Percentiles rank a stretch among this genome's conserved stretches.
Conservation (phyloP, 92 coral and sea anemone species). For the Heliopora coerulea region DNA sequence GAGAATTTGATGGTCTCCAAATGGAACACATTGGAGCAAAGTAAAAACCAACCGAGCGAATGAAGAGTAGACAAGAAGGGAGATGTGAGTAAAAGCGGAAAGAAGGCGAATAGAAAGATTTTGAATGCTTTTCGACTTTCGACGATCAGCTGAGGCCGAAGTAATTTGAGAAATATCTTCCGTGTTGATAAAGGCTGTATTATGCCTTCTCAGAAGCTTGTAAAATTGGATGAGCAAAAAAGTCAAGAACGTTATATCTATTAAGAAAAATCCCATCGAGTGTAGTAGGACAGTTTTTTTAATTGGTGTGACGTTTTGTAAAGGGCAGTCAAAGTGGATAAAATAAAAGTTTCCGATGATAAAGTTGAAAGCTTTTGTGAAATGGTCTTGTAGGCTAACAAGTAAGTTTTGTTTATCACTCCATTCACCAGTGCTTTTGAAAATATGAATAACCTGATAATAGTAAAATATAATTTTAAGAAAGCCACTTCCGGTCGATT, state of each 20-base stretch:
- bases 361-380: not conserved
- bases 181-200: too few species aligned
- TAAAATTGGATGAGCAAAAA: too few species aligned
- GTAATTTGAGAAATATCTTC: not conserved
- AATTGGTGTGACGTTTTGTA: not conserved
- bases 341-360: not conserved
- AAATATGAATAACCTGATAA: slow-evolving; percentile 9
- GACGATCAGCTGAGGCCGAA: not conserved
- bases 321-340: slow-evolving; percentile 2
- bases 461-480: slow-evolving; percentile 12
- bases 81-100: slow-evolving; percentile 5
- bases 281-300: slow-evolving; percentile 2
- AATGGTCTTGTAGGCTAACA: not conserved
- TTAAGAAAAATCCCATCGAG: not conserved
- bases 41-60: not conserved
- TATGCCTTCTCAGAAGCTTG: too few species aligned
- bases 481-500: not conserved
- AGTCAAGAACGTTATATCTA: not conserved
- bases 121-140: not conserved
- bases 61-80: slow-evolving; percentile 2
- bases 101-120: not conserved
- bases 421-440: not conserved
- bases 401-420: not conserved
- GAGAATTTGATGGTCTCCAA: not conserved
- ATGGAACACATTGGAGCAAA: slow-evolving; percentile 7